A percentile compares a stretch with the other conserved stretches of the same genome.
These are phyloP conservation scores for Montipora cactus DNA, from an alignment of 64 coral and sea anemone genomes.

Conservation along the genomic window DNA sequence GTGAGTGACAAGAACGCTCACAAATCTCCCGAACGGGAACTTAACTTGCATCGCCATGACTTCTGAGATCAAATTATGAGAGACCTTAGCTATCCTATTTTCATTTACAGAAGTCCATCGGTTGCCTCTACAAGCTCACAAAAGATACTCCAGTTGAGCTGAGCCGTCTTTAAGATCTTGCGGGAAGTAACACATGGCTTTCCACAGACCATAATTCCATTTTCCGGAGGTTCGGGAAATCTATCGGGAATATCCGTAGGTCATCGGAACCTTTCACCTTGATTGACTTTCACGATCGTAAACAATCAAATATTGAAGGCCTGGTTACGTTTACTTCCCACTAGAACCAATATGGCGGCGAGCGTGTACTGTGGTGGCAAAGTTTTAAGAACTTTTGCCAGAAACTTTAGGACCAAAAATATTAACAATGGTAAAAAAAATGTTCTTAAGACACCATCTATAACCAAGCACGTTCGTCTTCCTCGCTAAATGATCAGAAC, in stretches of 20 bases:
- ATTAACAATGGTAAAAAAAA: conserved; percentile 31
- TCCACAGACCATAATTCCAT: conserved; percentile 19
- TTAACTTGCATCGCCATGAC: conserved; percentile 78
- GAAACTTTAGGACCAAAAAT: conserved; percentile 30
- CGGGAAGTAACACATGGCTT: background rate
- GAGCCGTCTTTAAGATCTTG: background rate
- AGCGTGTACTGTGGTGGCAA: conserved; percentile 61
- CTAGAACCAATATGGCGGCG: conserved; percentile 56
- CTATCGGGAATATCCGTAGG: background rate
- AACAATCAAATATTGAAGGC: conserved; percentile 61
- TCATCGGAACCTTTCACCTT: background rate
- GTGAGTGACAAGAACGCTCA: conserved; percentile 87
- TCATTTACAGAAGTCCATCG: background rate
- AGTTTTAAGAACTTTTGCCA: conserved; percentile 60
- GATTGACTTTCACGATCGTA: conserved; percentile 16
- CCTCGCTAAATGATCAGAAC: background rate
- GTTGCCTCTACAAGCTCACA: background rate
- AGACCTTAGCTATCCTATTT: background rate
- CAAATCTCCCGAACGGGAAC: conserved; percentile 86
- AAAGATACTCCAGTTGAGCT: background rate
- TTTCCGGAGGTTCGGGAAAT: background rate
- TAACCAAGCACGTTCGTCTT: too few species aligned
- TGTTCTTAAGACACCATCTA: too few species aligned
- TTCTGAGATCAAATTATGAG: background rate
- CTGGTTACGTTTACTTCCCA: conserved; percentile 56